These are phyloP conservation scores for Lapara coniferarum DNA, from an alignment of 2,888 invertebrate species.

Conservation along the genomic window DNA sequence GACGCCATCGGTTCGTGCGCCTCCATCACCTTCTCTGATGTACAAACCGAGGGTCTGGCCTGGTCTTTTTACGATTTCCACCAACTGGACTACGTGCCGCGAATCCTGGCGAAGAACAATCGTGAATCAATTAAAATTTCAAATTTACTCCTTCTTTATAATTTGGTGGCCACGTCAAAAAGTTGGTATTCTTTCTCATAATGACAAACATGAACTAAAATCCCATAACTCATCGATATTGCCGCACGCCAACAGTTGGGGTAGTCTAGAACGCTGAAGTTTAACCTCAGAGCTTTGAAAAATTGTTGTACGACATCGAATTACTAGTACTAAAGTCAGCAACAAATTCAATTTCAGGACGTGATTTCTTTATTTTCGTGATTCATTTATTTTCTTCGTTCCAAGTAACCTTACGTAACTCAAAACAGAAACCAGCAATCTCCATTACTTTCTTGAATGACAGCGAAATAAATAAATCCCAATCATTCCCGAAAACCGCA, in stretches of 20 bases:
- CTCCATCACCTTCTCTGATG: slow-evolving; percentile 99
- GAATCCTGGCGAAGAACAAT: slow-evolving; percentile 80
- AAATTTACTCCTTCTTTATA: no score
- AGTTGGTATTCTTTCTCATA: no score
- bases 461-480: slow-evolving; percentile 31
- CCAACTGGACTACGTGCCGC: slow-evolving; percentile 92
- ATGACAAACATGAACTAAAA: no score
- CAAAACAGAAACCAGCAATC: slow-evolving; percentile 11
- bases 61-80: slow-evolving; percentile 99
- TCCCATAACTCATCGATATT: no score
- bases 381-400: not conserved
- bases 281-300: not conserved
- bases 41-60: slow-evolving; percentile 99
- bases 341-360: not conserved
- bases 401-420: not conserved
- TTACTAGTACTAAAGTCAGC: not conserved
- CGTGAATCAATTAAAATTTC: no score
- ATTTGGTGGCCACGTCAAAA: no score
- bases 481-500: slow-evolving; percentile 23
- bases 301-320: not conserved
- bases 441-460: slow-evolving; percentile 23
- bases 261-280: no score
- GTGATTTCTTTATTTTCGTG: no score
- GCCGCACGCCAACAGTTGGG: no score
- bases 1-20: slow-evolving; percentile 96